Conservation (phyloP, 2,888 invertebrate genomes). For the Drosophila kokeensis region DNA sequence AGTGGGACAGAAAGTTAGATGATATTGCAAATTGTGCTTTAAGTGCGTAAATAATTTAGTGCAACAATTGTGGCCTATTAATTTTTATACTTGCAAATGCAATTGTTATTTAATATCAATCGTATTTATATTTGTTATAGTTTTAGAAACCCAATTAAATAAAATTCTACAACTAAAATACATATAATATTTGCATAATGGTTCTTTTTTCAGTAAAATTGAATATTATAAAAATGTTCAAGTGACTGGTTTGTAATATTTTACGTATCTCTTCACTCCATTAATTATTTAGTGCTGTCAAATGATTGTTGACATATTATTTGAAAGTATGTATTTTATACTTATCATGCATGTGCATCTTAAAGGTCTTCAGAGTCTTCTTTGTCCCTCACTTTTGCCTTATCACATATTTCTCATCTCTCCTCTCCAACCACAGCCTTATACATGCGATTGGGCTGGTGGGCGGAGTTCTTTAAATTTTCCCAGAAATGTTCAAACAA, state of each 20-base stretch:
- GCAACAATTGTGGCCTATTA: background rate
- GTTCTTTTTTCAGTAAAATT: background rate
- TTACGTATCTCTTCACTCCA: background rate
- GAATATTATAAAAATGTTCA: too few relatives aligned
- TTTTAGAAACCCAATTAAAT: background rate
- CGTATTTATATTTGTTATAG: background rate
- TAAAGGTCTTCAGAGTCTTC: background rate
- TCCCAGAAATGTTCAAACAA: constrained; percentile 60
- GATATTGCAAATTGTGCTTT: background rate
- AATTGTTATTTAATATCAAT: background rate
- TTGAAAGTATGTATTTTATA: background rate
- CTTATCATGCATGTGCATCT: background rate
- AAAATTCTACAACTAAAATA: background rate
- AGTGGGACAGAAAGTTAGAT: background rate
- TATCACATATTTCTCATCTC: background rate
- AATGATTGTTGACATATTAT: background rate
- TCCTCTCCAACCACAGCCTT: background rate
- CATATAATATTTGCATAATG: background rate
- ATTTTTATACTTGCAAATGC: background rate
- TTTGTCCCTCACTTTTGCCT: background rate
- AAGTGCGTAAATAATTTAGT: background rate
- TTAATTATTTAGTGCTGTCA: background rate
- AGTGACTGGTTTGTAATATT: too few relatives aligned
- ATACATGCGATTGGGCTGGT: constrained; percentile 30
- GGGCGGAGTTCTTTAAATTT: constrained; percentile 54